phyloP scores from a whole-genome alignment of 2,797 vertebrate genomes.

The Sparus aurata region DNA sequence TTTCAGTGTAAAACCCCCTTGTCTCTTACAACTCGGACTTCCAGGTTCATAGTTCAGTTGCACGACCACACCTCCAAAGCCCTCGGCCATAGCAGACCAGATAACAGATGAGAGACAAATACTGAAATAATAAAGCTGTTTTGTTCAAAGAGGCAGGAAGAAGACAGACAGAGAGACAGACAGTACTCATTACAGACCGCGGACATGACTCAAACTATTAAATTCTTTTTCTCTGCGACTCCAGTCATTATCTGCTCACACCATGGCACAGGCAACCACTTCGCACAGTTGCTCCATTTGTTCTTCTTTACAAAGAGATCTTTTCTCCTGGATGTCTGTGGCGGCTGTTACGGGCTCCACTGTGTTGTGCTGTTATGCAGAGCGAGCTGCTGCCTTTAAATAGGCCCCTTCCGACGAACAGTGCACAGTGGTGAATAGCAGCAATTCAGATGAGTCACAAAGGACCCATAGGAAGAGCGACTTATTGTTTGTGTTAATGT shows the following conservation, averaged over 20 bases:
- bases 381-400: conserved; percentile 60
- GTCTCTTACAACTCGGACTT: neutral
- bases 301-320: conserved; percentile 71
- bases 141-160: conserved; percentile 22
- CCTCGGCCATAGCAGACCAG: neutral
- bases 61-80: no score
- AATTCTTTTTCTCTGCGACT: conserved; percentile 40
- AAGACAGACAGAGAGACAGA: conserved; percentile 34
- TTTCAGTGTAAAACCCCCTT: neutral
- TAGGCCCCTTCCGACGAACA: conserved; percentile 32
- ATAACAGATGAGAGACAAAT: neutral
- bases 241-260: conserved; percentile 69
- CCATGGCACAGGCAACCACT: conserved; percentile 55
- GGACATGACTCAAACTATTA: conserved; percentile 50
- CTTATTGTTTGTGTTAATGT: conserved; percentile 66
- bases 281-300: conserved; percentile 69
- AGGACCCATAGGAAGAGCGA: conserved; percentile 57
- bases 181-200: conserved; percentile 39
- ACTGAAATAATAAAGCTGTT: neutral
- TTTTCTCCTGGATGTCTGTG: conserved; percentile 56
- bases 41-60: neutral
- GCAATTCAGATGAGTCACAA: conserved; percentile 75
- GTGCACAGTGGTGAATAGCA: conserved; percentile 63
- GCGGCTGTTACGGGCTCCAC: conserved; percentile 37
- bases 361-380: conserved; percentile 44